phyloP scores from a whole-genome alignment of 2,113 vertebrate species.

The Okapia johnstoni region DNA sequence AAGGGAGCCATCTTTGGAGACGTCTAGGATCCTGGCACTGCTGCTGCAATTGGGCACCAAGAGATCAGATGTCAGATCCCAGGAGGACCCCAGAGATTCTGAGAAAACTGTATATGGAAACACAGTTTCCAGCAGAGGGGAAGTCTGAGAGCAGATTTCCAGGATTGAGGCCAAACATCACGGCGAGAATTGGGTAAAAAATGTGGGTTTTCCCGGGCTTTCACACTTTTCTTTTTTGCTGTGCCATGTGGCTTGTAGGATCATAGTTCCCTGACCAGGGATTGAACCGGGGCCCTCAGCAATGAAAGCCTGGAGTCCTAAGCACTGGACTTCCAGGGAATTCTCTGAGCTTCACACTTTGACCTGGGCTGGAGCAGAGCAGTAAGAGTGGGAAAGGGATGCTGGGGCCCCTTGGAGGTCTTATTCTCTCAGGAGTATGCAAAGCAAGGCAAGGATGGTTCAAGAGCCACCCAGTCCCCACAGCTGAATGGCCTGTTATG shows the following conservation, averaged over 20 bases:
- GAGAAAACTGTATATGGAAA: neutral
- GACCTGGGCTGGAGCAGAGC: neutral
- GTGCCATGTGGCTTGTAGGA: neutral
- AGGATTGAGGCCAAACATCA: neutral
- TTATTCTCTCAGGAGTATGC: neutral
- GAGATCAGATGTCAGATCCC: neutral
- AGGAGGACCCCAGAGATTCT: neutral
- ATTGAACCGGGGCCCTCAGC: neutral
- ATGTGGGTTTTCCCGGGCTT: neutral
- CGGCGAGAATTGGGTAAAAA: rapidly evolving
- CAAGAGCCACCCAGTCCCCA: neutral
- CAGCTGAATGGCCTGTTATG: no score
- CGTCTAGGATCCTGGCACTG: neutral
- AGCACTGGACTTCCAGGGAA: neutral
- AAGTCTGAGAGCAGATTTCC: neutral
- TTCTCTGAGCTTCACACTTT: neutral
- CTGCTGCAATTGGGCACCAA: neutral
- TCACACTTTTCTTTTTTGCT: neutral
- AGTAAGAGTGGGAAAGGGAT: neutral
- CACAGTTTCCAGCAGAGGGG: neutral
- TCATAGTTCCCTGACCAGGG: neutral
- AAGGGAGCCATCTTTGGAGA: neutral
- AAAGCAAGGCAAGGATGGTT: neutral
- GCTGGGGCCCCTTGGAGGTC: no score
- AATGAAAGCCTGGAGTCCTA: neutral